Evolutionary conservation across 2,888 invertebrate species (phyloP).

Genomic region (Lissocephala sabroskyi): DNA sequence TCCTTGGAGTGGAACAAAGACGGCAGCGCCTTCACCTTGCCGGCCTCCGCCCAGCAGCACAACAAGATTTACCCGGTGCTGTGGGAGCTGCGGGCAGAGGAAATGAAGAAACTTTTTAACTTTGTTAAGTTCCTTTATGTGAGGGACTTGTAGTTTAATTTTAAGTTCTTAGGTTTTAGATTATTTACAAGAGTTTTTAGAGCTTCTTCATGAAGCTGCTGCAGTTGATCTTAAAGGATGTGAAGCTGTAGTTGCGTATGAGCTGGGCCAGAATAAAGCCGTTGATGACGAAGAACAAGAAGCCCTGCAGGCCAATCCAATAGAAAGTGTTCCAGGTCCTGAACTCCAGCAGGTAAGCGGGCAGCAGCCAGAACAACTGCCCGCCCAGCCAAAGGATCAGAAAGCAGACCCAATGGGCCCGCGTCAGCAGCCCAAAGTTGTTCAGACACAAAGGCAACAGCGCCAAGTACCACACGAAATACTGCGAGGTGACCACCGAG

Average conservation of each 20-base stretch:
- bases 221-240: constrained; percentile 56
- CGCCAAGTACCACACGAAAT: constrained; percentile 96
- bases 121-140: neutral
- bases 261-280: constrained; percentile 78
- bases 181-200: constrained; percentile 6
- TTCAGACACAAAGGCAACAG: constrained; percentile 87
- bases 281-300: constrained; percentile 89
- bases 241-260: constrained; percentile 61
- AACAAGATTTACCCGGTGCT: no score
- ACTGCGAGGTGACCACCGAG: constrained; percentile 97
- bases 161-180: neutral
- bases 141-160: neutral
- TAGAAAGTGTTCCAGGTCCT: constrained; percentile 86
- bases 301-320: constrained; percentile 87
- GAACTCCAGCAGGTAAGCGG: constrained; percentile 95
- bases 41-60: no score
- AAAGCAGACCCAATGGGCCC: constrained; percentile 74
- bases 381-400: constrained; percentile 78
- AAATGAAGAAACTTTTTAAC: neutral
- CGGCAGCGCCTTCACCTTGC: no score
- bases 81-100: no score
- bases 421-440: constrained; percentile 76
- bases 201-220: constrained; percentile 25
- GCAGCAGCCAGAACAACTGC: constrained; percentile 90
- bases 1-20: no score